Evolutionary conservation across 2,113 vertebrate genomes (phyloP).

Genomic region (Lycaon pictus): DNA sequence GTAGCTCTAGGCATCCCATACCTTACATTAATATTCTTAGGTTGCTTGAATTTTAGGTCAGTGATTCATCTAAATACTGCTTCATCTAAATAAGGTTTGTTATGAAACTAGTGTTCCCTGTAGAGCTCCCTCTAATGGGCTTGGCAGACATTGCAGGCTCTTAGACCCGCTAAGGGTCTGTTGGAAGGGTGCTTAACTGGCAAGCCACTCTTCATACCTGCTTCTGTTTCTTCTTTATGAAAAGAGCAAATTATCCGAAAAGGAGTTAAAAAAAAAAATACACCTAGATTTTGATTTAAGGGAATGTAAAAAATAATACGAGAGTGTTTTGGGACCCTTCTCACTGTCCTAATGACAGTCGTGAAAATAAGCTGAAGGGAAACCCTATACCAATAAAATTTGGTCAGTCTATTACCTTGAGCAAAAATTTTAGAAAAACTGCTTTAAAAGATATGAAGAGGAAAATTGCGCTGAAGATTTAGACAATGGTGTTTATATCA

Average conservation of each 20-base stretch:
- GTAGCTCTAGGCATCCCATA: neutral
- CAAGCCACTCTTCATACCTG: neutral
- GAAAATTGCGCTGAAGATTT: neutral
- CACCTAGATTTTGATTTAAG: neutral
- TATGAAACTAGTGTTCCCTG: neutral
- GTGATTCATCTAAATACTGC: neutral
- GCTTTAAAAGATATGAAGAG: neutral
- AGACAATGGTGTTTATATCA: neutral
- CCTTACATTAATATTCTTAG: neutral
- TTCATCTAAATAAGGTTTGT: neutral
- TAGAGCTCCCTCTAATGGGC: slow-evolving; percentile 63
- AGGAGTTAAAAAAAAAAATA: neutral
- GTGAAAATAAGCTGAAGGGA: neutral
- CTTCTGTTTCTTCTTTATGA: slow-evolving; percentile 14
- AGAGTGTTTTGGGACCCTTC: neutral
- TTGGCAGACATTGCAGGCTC: neutral
- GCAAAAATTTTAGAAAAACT: neutral
- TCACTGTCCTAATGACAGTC: neutral
- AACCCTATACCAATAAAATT: neutral
- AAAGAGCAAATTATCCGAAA: slow-evolving; percentile 15
- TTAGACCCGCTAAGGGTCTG: neutral
- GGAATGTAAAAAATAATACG: neutral
- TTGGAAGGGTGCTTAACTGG: slow-evolving; percentile 6
- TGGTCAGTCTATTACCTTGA: neutral
- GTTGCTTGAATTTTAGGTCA: slow-evolving; percentile 19